Percentiles rank a stretch among this genome's conserved stretches.
Evolutionary conservation across 2,113 vertebrate species (phyloP).

Genomic region (Callopanchax toddi): DNA sequence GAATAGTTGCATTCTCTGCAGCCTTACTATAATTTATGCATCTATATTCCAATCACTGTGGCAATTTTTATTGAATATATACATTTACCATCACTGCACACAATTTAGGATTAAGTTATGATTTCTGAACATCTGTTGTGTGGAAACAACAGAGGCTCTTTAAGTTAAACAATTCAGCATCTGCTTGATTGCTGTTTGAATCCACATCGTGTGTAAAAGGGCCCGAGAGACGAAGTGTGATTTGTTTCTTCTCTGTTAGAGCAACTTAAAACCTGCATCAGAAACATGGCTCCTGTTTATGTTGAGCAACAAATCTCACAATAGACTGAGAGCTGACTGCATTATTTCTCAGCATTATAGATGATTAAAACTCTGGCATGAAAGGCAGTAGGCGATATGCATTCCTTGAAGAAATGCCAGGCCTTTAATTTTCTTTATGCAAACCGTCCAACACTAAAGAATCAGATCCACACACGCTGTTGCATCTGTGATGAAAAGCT

Average conservation of each 20-base stretch:
- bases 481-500: conserved; percentile 4
- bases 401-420: too few species aligned
- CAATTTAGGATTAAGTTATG: conserved; percentile 41
- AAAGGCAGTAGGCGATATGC: too few species aligned
- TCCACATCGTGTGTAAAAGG: conserved; percentile 41
- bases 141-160: conserved; percentile 50
- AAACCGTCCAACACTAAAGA: neutral
- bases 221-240: conserved; percentile 1
- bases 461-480: neutral
- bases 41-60: conserved; percentile 24
- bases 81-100: conserved; percentile 19
- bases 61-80: conserved; percentile 23
- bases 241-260: neutral
- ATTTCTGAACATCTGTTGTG: conserved; percentile 62
- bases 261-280: conserved; percentile 1
- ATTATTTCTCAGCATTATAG: too few species aligned
- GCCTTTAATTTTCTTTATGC: neutral
- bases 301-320: neutral
- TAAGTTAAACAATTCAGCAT: conserved; percentile 61
- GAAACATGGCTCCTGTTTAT: too few species aligned
- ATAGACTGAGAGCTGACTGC: too few species aligned
- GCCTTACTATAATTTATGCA: neutral
- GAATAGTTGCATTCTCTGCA: conserved; percentile 6
- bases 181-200: conserved; percentile 57
- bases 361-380: too few species aligned